Conservation (phyloP, 1,140 invertebrate species). For the Parapsyche elsis region DNA sequence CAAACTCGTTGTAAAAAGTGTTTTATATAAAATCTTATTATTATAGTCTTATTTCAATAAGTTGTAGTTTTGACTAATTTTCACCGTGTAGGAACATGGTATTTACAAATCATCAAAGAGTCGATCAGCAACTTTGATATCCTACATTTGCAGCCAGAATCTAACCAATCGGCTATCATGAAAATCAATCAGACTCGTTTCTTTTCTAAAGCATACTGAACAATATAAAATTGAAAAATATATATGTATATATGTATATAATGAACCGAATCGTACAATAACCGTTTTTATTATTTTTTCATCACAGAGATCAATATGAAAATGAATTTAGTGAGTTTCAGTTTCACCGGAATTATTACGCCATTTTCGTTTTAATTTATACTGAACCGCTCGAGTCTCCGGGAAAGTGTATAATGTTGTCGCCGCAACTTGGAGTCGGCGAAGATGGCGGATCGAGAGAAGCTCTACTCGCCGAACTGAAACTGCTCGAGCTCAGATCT, state of each 20-base stretch:
- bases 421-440: conserved; percentile 73
- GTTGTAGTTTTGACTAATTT: too few species aligned
- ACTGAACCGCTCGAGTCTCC: conserved; percentile 78
- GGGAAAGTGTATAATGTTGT: conserved; percentile 81
- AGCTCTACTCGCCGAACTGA: conserved; percentile 81
- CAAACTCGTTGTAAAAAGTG: too few species aligned
- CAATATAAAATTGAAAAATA: conserved; percentile 17
- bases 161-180: neutral
- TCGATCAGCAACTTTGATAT: too few species aligned
- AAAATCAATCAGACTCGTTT: neutral
- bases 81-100: too few species aligned
- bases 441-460: conserved; percentile 82
- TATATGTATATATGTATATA: too few species aligned
- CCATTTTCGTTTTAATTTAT: conserved; percentile 57
- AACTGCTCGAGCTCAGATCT: conserved; percentile 83
- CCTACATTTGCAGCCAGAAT: neutral
- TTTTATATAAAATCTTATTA: too few species aligned
- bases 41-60: too few species aligned
- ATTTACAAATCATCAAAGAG: too few species aligned
- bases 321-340: conserved; percentile 29
- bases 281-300: neutral
- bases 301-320: conserved; percentile 31
- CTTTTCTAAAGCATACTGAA: too few species aligned
- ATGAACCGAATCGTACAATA: too few species aligned
- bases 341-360: neutral